phyloP scores from a whole-genome alignment of 2,888 invertebrate species.

The Drosophila gaucha region DNA sequence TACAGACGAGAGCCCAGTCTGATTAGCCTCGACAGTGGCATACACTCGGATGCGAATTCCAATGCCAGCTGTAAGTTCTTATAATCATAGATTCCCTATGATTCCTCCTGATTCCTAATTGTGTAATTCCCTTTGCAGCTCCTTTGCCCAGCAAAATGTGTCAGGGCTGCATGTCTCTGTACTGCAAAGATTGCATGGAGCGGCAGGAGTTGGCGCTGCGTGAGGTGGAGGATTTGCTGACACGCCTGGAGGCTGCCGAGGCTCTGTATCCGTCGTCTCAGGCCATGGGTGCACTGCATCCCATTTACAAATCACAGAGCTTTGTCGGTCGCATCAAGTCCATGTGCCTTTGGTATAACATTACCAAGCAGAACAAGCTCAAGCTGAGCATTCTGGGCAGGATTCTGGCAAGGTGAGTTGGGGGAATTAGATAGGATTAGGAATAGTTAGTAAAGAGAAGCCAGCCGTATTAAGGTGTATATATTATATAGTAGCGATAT shows the following conservation, averaged over 20 bases:
- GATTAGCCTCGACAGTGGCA: slow-evolving; percentile 83
- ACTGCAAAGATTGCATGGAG: slow-evolving; percentile 89
- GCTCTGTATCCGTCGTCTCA: slow-evolving; percentile 93
- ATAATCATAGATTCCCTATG: too few relatives aligned
- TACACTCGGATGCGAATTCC: slow-evolving; percentile 79
- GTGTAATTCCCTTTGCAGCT: slow-evolving; percentile 36
- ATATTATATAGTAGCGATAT: too few relatives aligned
- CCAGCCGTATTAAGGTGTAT: too few relatives aligned
- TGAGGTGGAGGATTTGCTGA: slow-evolving; percentile 90
- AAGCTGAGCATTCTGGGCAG: slow-evolving; percentile 91
- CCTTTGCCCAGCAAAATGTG: slow-evolving; percentile 83
- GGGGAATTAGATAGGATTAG: neutral
- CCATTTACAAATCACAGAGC: slow-evolving; percentile 85
- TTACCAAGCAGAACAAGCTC: slow-evolving; percentile 92
- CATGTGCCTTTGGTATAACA: slow-evolving; percentile 96
- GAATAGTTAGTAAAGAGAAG: too few relatives aligned
- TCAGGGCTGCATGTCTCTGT: slow-evolving; percentile 90
- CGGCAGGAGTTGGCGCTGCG: slow-evolving; percentile 90
- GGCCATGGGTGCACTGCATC: slow-evolving; percentile 91
- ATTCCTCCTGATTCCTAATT: neutral
- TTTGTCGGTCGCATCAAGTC: slow-evolving; percentile 86
- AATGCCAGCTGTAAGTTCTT: slow-evolving; percentile 78
- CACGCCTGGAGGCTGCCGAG: slow-evolving; percentile 90
- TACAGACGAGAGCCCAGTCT: slow-evolving; percentile 79
- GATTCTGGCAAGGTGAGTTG: slow-evolving; percentile 85